Evolutionary conservation across 2,113 vertebrate genomes (phyloP).

Genomic region (Catharus minimus): DNA sequence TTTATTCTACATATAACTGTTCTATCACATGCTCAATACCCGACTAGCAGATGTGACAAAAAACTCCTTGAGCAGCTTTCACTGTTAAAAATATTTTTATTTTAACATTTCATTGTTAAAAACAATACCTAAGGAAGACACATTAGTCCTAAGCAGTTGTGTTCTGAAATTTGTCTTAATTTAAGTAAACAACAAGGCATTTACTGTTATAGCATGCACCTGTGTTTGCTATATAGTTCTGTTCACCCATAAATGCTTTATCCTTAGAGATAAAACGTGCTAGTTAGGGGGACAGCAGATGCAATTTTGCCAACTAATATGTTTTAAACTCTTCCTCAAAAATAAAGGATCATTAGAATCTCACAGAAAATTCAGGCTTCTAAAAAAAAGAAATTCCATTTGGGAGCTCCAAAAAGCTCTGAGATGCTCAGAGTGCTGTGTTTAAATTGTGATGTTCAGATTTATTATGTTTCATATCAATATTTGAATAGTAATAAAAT

Average conservation of each 20-base stretch:
- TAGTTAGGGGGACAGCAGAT: background rate
- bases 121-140: background rate
- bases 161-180: constrained; percentile 12
- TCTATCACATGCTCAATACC: background rate
- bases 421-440: background rate
- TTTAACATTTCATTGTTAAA: background rate
- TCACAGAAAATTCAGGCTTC: background rate
- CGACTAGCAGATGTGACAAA: background rate
- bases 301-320: background rate
- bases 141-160: background rate
- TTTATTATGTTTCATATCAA: background rate
- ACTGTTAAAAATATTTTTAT: background rate
- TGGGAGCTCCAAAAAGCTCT: background rate
- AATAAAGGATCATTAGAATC: background rate
- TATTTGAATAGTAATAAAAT: background rate
- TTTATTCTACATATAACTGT: background rate
- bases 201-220: background rate
- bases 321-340: background rate
- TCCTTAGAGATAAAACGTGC: background rate
- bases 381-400: fast-evolving
- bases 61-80: background rate
- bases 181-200: constrained; percentile 11
- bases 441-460: background rate
- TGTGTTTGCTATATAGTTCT: background rate
- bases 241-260: background rate